Base-by-base conservation (phyloP, 2,797 vertebrate species). In the Cyprinella venusta region DNA sequence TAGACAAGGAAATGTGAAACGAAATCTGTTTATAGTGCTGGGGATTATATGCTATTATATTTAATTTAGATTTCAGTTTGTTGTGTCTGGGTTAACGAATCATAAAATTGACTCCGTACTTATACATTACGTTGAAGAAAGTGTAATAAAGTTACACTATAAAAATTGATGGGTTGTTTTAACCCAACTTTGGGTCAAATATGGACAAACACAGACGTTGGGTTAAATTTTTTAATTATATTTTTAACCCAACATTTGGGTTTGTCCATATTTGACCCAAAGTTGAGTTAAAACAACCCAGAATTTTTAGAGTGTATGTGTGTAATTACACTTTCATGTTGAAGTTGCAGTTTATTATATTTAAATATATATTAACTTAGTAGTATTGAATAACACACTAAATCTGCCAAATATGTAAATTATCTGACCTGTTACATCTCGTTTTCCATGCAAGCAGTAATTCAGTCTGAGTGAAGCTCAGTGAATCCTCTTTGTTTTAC, bases 381-480 rank as follows among this genome's bases (percentile, higher is more conserved):
- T 26, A 61, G 2, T 13, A 13, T 59, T 59, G 56, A 59, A 59
- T 59, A 61, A 59, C n/a, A 61, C 56, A 6, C n/a, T 71, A 76
- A 80, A 63, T 56, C 16, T 69, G 65, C 68, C 16, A 59, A 70
- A 79, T 24, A 12, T 79, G 40, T 54, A 50, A 15, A 38, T 75
- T 36, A 26, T 19, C 42, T 38, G 42, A 33, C 5, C 10, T n/a
- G 6, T 71, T 26, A 42, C 38, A 30, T 82, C 21, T 36, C 24
- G 16, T 69, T 65, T 70, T 77, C 50, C 1, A 64, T 42, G 8
- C 54, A 79, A 78, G 50, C 61, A 75, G 33, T 56, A 56, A 54
- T 54, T 33, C 30, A n/a, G 19, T 74, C 50, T 56, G 48, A 74
- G 36, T 76, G n/a, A 36, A 70, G 30, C 59, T 21, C 42, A 71